A percentile compares a stretch with the other conserved stretches of the same genome.
Conservation (phyloP, 2,888 invertebrate genomes). For the Tanypteryx hageni region DNA sequence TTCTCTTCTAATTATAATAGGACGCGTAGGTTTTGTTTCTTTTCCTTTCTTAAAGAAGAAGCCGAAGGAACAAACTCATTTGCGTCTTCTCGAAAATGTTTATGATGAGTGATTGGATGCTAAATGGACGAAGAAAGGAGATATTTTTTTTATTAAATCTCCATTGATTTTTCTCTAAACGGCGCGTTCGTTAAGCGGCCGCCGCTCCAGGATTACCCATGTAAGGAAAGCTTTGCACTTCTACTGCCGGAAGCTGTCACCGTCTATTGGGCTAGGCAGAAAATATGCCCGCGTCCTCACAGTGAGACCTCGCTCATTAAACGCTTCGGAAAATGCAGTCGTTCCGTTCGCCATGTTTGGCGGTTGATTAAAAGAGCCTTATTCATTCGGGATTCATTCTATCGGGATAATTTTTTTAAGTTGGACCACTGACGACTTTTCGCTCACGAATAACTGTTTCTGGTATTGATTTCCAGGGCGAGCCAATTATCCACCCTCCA, state of each 20-base stretch:
- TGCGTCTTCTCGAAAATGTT: slow-evolving; percentile 17
- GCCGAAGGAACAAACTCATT: slow-evolving; percentile 42
- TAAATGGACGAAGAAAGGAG: slow-evolving; percentile 31
- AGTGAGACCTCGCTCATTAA: neutral
- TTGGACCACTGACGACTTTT: too few relatives aligned
- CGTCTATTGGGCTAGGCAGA: neutral
- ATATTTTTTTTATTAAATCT: neutral
- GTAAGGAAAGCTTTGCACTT: neutral
- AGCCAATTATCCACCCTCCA: too few relatives aligned
- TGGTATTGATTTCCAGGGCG: too few relatives aligned
- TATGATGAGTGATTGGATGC: slow-evolving; percentile 57
- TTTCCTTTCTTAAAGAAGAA: slow-evolving; percentile 36
- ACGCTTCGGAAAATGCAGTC: neutral
- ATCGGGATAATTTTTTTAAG: neutral
- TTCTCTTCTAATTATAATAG: slow-evolving; percentile 25
- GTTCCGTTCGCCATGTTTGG: neutral
- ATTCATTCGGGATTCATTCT: neutral
- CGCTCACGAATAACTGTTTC: too few relatives aligned
- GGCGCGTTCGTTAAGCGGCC: slow-evolving; percentile 50
- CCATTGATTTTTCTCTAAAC: slow-evolving; percentile 53
- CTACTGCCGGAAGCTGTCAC: slow-evolving; percentile 18
- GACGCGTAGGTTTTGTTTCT: neutral
- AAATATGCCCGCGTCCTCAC: neutral
- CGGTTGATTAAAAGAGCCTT: neutral
- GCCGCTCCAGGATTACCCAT: neutral